Evolutionary conservation across 92 coral and sea anemone genomes (phyloP).

Genomic region (Diadumene lineata): DNA sequence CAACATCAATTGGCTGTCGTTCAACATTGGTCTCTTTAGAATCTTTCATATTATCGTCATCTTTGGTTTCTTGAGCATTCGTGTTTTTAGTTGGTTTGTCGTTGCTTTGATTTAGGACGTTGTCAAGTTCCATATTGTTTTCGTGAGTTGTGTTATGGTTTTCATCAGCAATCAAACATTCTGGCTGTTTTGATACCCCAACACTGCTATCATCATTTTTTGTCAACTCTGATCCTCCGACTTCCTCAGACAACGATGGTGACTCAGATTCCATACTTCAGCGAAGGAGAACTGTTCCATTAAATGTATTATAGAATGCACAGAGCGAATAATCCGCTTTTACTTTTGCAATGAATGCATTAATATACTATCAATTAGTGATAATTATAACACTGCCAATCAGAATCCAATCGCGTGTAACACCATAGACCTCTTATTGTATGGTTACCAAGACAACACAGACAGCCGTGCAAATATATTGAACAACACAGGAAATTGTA

Average conservation of each 20-base stretch:
- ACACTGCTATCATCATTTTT: slow-evolving; percentile 1
- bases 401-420: slow-evolving; percentile 31
- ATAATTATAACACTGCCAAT: slow-evolving; percentile 39
- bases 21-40: neutral
- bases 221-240: neutral
- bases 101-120: slow-evolving; percentile 1
- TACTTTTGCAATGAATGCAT: slow-evolving; percentile 19
- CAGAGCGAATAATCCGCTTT: slow-evolving; percentile 32
- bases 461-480: slow-evolving; percentile 4
- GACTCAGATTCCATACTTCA: slow-evolving; percentile 7
- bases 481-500: neutral
- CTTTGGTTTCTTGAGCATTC: neutral
- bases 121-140: slow-evolving; percentile 12
- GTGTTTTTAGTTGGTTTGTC: slow-evolving; percentile 1
- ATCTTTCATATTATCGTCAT: neutral
- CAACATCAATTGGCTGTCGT: neutral
- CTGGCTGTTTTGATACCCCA: slow-evolving; percentile 13
- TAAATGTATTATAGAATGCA: neutral
- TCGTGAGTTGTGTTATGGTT: slow-evolving; percentile 15
- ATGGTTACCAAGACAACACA: slow-evolving; percentile 27
- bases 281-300: neutral
- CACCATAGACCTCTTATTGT: slow-evolving; percentile 4
- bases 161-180: slow-evolving; percentile 9
- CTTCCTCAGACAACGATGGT: slow-evolving; percentile 1
- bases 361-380: slow-evolving; percentile 42